Percentiles rank a stretch among this genome's conserved stretches.
These are phyloP conservation scores for Hippocampus guttulatus DNA, from an alignment of 2,113 vertebrate genomes.

Conservation along the genomic window DNA sequence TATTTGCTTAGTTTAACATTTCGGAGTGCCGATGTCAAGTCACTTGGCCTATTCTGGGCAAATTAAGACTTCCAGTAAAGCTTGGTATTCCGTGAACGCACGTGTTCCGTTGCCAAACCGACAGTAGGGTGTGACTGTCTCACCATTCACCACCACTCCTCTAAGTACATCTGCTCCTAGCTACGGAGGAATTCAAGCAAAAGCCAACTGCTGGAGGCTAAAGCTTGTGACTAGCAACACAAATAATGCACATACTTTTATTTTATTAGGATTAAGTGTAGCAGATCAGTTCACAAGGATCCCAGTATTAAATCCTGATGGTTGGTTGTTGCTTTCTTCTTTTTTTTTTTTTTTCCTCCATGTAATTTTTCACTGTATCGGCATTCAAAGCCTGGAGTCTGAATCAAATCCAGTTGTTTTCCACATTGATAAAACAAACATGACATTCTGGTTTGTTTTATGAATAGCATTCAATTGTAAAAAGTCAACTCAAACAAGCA, in stretches of 20 bases:
- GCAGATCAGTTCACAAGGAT: neutral
- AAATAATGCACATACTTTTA: neutral
- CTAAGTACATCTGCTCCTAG: constrained; percentile 42
- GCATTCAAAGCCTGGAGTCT: no score
- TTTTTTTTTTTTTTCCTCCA: no score
- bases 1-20: neutral
- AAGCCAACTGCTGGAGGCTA: constrained; percentile 28
- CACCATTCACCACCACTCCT: constrained; percentile 37
- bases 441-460: neutral
- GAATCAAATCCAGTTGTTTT: no score
- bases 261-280: neutral
- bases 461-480: neutral
- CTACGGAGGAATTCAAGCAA: constrained; percentile 39
- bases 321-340: neutral
- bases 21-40: neutral
- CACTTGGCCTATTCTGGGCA: constrained; percentile 5
- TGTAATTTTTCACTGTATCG: no score
- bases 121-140: constrained; percentile 48
- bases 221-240: constrained; percentile 38
- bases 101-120: constrained; percentile 44
- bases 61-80: constrained; percentile 16
- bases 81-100: constrained; percentile 41
- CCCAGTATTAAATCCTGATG: neutral
- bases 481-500: neutral
- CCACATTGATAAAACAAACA: neutral